phyloP scores from a whole-genome alignment of 2,888 invertebrate species.

The Dryomyza anilis region DNA sequence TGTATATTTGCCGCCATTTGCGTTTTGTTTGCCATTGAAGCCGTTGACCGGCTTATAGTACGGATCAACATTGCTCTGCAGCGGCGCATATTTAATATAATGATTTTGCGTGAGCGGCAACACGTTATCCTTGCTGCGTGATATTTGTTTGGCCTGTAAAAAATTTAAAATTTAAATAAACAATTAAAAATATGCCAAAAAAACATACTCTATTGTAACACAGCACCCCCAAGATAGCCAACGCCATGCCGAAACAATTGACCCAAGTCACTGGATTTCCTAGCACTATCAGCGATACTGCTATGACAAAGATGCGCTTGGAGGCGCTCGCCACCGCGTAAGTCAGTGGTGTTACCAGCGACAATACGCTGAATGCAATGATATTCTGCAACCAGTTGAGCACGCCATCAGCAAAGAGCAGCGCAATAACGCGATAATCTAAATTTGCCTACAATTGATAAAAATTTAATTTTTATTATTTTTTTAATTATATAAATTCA shows the following conservation, averaged over 20 bases:
- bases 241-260: conserved; percentile 88
- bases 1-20: conserved; percentile 32
- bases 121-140: conserved; percentile 64
- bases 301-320: conserved; percentile 91
- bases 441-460: conserved; percentile 61
- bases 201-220: conserved; percentile 89
- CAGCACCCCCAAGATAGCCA: conserved; percentile 88
- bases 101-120: conserved; percentile 64
- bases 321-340: conserved; percentile 96
- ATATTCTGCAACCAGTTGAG: conserved; percentile 95
- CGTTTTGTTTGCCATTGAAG: conserved; percentile 33
- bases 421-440: conserved; percentile 65
- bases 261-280: conserved; percentile 88
- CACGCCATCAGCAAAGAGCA: conserved; percentile 79
- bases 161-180: not conserved
- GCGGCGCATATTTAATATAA: conserved; percentile 58
- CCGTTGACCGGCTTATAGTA: conserved; percentile 48
- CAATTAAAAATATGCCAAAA: not conserved
- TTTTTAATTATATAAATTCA: not conserved
- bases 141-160: conserved; percentile 74
- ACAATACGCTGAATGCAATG: conserved; percentile 91
- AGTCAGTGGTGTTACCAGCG: conserved; percentile 88
- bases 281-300: conserved; percentile 81
- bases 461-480: not conserved
- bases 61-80: conserved; percentile 47